These are phyloP conservation scores for Hypselothyrea guttata DNA, from an alignment of 2,888 invertebrate species.

Conservation along the genomic window DNA sequence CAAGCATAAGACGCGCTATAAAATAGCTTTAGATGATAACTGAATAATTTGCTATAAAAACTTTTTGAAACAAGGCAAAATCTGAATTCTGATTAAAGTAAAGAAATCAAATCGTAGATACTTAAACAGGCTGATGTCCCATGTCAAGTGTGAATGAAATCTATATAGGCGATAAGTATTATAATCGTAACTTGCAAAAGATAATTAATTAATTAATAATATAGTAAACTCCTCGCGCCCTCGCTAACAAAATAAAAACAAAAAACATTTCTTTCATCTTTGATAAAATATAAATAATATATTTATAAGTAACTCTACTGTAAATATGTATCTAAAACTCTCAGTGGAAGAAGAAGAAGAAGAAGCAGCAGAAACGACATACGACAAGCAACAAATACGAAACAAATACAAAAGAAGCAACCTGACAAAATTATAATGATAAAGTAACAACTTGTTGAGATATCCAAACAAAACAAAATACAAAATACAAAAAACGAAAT, in stretches of 20 bases:
- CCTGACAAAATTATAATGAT: constrained; percentile 65
- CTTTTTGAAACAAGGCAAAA: constrained; percentile 17
- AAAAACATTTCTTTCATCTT: constrained; percentile 30
- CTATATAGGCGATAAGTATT: constrained; percentile 27
- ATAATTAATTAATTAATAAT: constrained; percentile 4
- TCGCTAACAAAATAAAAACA: constrained; percentile 20
- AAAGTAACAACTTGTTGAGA: constrained; percentile 66
- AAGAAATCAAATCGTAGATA: constrained; percentile 7
- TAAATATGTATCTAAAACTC: constrained; percentile 49
- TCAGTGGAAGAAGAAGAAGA: constrained; percentile 23
- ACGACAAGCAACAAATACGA: constrained; percentile 54
- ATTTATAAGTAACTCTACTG: too few species aligned
- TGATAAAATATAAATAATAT: constrained; percentile 15
- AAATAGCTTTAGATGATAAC: constrained; percentile 58
- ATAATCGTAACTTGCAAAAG: constrained; percentile 20
- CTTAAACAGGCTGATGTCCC: constrained; percentile 29
- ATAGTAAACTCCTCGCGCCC: constrained; percentile 42
- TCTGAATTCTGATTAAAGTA: neutral
- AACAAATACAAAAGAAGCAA: constrained; percentile 62
- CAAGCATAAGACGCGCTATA: constrained; percentile 56
- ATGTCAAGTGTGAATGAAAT: constrained; percentile 44
- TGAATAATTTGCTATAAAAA: constrained; percentile 40
- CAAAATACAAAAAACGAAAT: constrained; percentile 2
- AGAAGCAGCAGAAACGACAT: constrained; percentile 29
- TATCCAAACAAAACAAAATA: constrained; percentile 42